Base-by-base conservation (phyloP, 1,140 invertebrate species). In the Ceratina calcarata region DNA sequence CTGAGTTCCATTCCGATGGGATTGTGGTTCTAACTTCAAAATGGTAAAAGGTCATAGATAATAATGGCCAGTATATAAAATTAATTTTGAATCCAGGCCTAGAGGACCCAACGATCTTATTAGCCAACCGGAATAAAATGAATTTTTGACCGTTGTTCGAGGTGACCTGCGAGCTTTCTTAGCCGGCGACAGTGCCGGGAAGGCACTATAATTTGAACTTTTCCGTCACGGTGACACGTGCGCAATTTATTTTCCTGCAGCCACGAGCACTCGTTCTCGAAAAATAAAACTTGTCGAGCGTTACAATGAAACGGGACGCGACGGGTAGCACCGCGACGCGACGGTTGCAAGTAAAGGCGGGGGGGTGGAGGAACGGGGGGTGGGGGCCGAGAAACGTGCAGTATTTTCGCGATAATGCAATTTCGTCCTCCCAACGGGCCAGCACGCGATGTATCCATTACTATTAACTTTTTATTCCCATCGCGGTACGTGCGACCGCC, bases 381-480 rank as follows among this genome's bases (percentile, higher is more conserved):
- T 8, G 20, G 1, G 57, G 24, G n/a, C 12, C 45, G 57, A 51
- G 57, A 49, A 77, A 70, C 66, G 57, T 70, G 57, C 57, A 27
- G 27, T 65, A 78, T 78, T 78, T 62, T 78, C 49, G 57, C 49
- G 75, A 78, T 71, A 78, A 78, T 78, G 67, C 67, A 78, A 13
- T 67, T 67, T 62, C 58, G 58, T 77, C 45, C 53, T 64, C 75
- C 27, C 8, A 24, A 1, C 37, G 37, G 18, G 15, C 7, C 57
- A 22, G 65, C 66, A 24, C 66, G 45, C 57, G 66, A 45, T 78
- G 27, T 78, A 71, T 78, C 67, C 75, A 61, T 78, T 78, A 78
- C 67, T 71, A 77, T 78, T 62, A 78, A 55, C 57, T 78, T 78
- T 78, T 78, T 78, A 78, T 71, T 78, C 71, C 68, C 58, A 71